Conservation (phyloP, 2,888 invertebrate species). For the Zaprionus bogoriensis region DNA sequence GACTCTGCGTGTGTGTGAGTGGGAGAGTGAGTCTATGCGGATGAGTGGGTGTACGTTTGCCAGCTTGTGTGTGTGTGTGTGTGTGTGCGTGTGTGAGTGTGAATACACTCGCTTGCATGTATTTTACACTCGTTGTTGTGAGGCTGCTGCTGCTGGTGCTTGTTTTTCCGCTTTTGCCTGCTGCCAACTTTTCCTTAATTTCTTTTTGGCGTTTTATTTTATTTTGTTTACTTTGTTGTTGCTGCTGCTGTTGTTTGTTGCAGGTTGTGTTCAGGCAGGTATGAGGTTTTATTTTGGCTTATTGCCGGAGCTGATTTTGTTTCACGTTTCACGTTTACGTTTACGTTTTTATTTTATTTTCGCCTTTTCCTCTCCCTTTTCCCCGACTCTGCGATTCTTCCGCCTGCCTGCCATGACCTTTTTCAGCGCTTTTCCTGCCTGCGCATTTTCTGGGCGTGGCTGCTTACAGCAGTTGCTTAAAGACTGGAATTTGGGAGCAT, state of each 20-base stretch:
- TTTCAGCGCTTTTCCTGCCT: conserved; percentile 37
- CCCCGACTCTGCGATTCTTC: too few species aligned
- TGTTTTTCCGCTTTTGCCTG: conserved; percentile 47
- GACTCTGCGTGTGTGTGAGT: conserved; percentile 34
- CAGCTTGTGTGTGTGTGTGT: conserved; percentile 21
- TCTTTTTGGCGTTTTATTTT: conserved; percentile 33
- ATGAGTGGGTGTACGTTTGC: conserved; percentile 1
- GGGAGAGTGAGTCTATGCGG: conserved; percentile 7
- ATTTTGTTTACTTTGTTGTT: conserved; percentile 29
- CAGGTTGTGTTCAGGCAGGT: conserved; percentile 49
- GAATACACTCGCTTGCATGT: conserved; percentile 13
- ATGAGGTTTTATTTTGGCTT: conserved; percentile 68
- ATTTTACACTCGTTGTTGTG: conserved; percentile 39
- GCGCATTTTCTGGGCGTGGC: conserved; percentile 66
- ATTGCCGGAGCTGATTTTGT: conserved; percentile 56
- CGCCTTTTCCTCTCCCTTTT: not conserved
- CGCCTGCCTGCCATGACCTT: conserved; percentile 58
- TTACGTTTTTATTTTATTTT: conserved; percentile 26
- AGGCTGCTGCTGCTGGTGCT: conserved; percentile 33
- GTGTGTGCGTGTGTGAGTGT: conserved; percentile 11
- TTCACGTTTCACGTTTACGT: conserved; percentile 42
- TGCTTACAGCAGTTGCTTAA: conserved; percentile 46
- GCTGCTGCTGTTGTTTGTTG: conserved; percentile 18
- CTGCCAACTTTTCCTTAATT: conserved; percentile 55
- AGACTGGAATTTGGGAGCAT: conserved; percentile 38